Evolutionary conservation across 2,797 vertebrate genomes (phyloP), one percentile per base, ranked within the genome.

Genomic region (Acanthurus lineatus): DNA sequence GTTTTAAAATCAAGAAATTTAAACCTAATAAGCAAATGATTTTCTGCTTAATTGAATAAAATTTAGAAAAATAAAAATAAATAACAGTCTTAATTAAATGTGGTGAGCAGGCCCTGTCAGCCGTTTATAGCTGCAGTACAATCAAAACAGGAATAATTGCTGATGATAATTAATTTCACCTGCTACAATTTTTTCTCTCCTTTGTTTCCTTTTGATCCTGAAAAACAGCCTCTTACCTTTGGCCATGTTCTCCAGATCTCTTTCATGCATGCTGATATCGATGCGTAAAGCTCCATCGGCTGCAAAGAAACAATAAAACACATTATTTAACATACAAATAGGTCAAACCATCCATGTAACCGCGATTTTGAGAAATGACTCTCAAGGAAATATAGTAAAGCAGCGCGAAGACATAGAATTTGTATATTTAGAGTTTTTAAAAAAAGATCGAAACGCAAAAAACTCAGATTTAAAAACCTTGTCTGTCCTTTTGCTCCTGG

Each of bases 211-310:
- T n/a, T 73, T 11, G 59, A 62, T 77, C 54, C 6, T 20, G 20
- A 45, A 47, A 72, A 59, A 35, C 56, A 72, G 48, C 56, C 54
- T 79, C 95, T 94, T 92, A 99, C 98, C 98, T 98, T 97, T 98
- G 19, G 98, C 97, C 96, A 99, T 92, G 84, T 96, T 97, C 90
- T 98, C 97, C 71, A 99, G 96, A 74, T 98, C 96, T 87, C 97
- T 97, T 69, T 97, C 96, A 71, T 92, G 96, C 66, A 96, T 94
- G 69, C 96, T 91, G 86, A 96, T 96, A 72, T 97, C 96, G 82
- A 96, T 94, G 90, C 94, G 90, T 64, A 97, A 94, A 74, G 93
- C 91, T 56, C 96, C 97, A 75, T 97, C 97, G 3, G 95, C 97
- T 98, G 93, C 58, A n/a, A 74, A 70, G 17, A 79, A 57, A 77